Base-by-base conservation (phyloP, 2,888 invertebrate genomes). In the Busseola fusca region DNA sequence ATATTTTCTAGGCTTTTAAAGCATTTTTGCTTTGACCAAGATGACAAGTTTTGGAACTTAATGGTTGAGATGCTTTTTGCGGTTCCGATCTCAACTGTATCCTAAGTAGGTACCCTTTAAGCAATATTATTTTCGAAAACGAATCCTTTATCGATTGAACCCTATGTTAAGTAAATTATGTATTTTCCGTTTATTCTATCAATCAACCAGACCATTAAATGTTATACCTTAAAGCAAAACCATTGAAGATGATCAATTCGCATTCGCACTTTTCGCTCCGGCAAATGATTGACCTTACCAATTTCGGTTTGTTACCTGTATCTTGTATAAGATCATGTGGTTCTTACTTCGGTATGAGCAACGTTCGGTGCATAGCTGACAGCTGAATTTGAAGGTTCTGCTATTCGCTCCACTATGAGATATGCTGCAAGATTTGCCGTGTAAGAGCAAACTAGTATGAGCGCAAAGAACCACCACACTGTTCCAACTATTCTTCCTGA, bases 381-480 rank as follows among this genome's bases (percentile, higher is more conserved):
- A n/a, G 74, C 62, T 58, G 90, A 75, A 69, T 91, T 90, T 4
- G 92, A 83, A 3, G 99, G 99, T 21, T 99, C 98, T 10, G 98
- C 97, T 97, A 99, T 99, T 84, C 99, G 96, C 93, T 99, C 99
- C 72, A 99, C 98, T 21, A 99, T 99, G 72, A 99, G 97, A 93
- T 99, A 99, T 6, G 99, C 99, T 2, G 99, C 99, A 87, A 99
- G 96, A 94, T 99, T 99, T 75, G 99, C 99, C 60, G 99, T 99
- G 93, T 99, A 99, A 34, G 99, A 99, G 69, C 99, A 99, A 81
- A 99, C 99, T 72, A 99, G 97, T 89, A 99, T 99, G 78, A 99
- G 96, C 0, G 99, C 99, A 95, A 99, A 99, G 94, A 99, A 99
- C 99, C 99, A 99, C 99, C 99, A 99, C 2, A 99, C 99, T 56